These are phyloP conservation scores for Fragum fragum DNA, from an alignment of 2,888 invertebrate genomes.

Conservation along the genomic window DNA sequence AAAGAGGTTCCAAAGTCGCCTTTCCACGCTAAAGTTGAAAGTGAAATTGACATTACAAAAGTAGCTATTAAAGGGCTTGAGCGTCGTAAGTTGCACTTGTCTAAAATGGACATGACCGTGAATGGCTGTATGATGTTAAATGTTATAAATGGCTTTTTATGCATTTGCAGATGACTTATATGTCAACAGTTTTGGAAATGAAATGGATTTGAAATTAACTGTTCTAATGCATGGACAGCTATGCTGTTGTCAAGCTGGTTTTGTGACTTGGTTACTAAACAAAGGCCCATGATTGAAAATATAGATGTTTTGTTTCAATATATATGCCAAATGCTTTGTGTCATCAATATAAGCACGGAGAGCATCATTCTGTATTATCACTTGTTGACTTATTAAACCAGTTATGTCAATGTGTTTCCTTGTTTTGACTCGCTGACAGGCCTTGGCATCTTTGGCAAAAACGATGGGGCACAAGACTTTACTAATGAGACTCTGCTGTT, in stretches of 20 bases:
- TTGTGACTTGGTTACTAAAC: slow-evolving; percentile 28
- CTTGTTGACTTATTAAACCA: slow-evolving; percentile 16
- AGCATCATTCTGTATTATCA: slow-evolving; percentile 17
- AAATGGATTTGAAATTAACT: slow-evolving; percentile 5
- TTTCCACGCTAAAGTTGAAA: slow-evolving; percentile 82
- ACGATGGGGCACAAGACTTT: slow-evolving; percentile 64
- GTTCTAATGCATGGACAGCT: slow-evolving; percentile 28
- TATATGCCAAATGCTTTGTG: slow-evolving; percentile 18
- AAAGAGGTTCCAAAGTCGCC: slow-evolving; percentile 85
- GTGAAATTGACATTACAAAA: slow-evolving; percentile 81
- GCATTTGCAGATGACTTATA: slow-evolving; percentile 18
- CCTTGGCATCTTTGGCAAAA: slow-evolving; percentile 64
- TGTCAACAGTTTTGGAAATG: slow-evolving; percentile 16
- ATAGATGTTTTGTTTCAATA: slow-evolving; percentile 13
- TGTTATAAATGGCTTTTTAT: slow-evolving; percentile 21
- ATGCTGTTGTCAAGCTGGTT: slow-evolving; percentile 1
- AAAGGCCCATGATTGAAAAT: slow-evolving; percentile 42
- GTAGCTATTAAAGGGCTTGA: slow-evolving; percentile 77
- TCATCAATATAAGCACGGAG: slow-evolving; percentile 18
- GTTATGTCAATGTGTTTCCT: slow-evolving; percentile 13
- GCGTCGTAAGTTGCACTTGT: slow-evolving; percentile 56
- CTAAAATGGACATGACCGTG: slow-evolving; percentile 21
- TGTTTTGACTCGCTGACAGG: slow-evolving; percentile 15
- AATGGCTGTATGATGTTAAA: slow-evolving; percentile 20
- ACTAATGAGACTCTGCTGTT: background rate